phyloP scores from a whole-genome alignment of 2,888 invertebrate genomes.

The Sarcophaga variegata region DNA sequence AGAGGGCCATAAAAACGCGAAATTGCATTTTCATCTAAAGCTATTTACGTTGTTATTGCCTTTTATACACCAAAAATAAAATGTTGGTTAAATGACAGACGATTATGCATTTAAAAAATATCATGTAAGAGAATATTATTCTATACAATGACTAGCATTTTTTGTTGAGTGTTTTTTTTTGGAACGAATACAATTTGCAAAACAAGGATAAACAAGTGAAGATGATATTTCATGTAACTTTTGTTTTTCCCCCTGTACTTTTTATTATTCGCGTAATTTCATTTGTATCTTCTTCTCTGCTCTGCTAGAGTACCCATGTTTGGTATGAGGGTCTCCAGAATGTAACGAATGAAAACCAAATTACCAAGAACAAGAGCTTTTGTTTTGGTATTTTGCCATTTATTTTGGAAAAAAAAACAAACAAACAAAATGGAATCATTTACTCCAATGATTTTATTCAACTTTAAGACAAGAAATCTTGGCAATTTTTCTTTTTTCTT shows the following conservation, averaged over 20 bases:
- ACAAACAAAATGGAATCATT: constrained; percentile 41
- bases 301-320: not conserved
- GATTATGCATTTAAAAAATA: not conserved
- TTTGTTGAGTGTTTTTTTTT: not conserved
- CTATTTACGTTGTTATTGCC: constrained; percentile 44
- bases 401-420: not conserved
- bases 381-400: constrained; percentile 7
- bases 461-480: constrained; percentile 32
- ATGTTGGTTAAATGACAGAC: not conserved
- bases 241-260: constrained; percentile 7
- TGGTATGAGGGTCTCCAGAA: not conserved
- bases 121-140: no score
- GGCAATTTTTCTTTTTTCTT: not conserved
- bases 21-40: constrained; percentile 64
- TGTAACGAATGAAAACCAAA: constrained; percentile 29
- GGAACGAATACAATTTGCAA: constrained; percentile 14
- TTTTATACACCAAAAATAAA: constrained; percentile 27
- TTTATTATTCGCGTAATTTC: constrained; percentile 63
- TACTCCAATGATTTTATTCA: constrained; percentile 38
- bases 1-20: constrained; percentile 66
- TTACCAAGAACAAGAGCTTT: constrained; percentile 54
- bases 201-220: constrained; percentile 40
- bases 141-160: not conserved
- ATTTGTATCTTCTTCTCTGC: constrained; percentile 48
- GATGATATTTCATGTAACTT: constrained; percentile 50